Base-by-base conservation (phyloP, 2,113 vertebrate genomes). In the Sphaerodactylus townsendi region DNA sequence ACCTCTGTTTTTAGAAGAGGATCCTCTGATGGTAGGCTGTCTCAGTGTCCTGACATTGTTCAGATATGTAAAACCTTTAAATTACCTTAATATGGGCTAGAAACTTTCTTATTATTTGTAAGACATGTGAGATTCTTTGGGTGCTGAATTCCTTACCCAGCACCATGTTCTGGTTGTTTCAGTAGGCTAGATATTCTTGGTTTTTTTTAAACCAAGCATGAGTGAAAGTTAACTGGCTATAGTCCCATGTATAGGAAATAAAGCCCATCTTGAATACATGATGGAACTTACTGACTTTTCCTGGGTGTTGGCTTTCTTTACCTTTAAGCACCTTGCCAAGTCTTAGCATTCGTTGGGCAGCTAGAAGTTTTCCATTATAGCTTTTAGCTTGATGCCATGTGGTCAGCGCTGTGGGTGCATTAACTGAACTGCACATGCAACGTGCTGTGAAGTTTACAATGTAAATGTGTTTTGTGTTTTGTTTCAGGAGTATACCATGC, bases 401-500 rank as follows among this genome's bases (percentile, higher is more conserved):
- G 13, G n/a, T 2, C 14, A 23, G 15, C 37, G 41, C 44, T 74
- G 62, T 62, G 23, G 30, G 10, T 46, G 23, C 48, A 56, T 44
- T 33, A 73, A 73, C 30, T 75, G 30, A 73, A 73, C 30, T 75
- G 30, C 48, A 9, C 25, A 8, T n/a, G 25, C 35, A 73, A 33
- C 23, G 44, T 72, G 37, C 28, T 44, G 41, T 82, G 15, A 46
- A 39, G 46, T 65, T 82, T 59, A 13, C n/a, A 19, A 5, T 50
- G 73, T 76, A 50, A 91, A 65, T 78, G 28, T 76, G 3, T 1
- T 6, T 23, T 44, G 71, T 87, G 14, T 94, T 80, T 91, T 77
- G 1, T 80, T 90, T 2, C 94, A 99, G 98, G 98, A 99, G 82
- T 99, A 99, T 86, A 99, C 98, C 3, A 99, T 99, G 98, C 95